Percentiles rank a stretch among this genome's conserved stretches.
These are phyloP conservation scores for Kryptolebias marmoratus DNA, from an alignment of 2,113 vertebrate genomes.

Conservation along the genomic window DNA sequence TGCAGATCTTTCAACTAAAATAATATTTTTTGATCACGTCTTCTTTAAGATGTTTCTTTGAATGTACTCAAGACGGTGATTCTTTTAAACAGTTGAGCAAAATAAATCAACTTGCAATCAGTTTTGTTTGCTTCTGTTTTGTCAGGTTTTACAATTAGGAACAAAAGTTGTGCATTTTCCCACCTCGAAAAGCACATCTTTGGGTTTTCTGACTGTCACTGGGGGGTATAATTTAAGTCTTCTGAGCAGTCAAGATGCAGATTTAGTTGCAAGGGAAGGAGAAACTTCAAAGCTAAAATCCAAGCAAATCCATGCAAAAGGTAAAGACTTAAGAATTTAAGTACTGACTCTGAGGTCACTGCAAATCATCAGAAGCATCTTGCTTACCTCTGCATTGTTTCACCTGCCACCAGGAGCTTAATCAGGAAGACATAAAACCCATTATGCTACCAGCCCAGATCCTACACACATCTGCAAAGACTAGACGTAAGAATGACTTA, in stretches of 20 bases:
- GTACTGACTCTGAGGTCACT: background rate
- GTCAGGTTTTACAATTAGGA: background rate
- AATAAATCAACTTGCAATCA: background rate
- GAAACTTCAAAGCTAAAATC: slow-evolving; percentile 44
- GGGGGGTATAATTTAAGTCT: slow-evolving; percentile 7
- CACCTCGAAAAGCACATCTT: slow-evolving; percentile 5
- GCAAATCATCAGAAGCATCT: slow-evolving; percentile 12
- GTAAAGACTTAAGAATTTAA: slow-evolving; percentile 19
- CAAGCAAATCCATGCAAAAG: slow-evolving; percentile 17
- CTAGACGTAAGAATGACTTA: background rate
- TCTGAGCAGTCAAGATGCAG: slow-evolving; percentile 25
- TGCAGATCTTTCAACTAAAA: background rate
- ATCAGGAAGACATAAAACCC: background rate
- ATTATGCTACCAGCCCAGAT: slow-evolving; percentile 6
- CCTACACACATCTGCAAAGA: slow-evolving; percentile 20
- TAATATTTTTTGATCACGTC: background rate
- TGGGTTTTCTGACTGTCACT: background rate
- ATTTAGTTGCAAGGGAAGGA: slow-evolving; percentile 11
- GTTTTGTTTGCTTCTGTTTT: background rate
- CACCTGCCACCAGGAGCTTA: slow-evolving; percentile 7
- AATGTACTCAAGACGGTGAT: background rate
- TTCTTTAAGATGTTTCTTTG: background rate
- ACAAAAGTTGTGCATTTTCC: background rate
- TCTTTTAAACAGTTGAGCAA: background rate
- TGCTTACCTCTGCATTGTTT: background rate